Base-by-base conservation (phyloP, 2,888 invertebrate genomes). In the Andrena bicolor region DNA sequence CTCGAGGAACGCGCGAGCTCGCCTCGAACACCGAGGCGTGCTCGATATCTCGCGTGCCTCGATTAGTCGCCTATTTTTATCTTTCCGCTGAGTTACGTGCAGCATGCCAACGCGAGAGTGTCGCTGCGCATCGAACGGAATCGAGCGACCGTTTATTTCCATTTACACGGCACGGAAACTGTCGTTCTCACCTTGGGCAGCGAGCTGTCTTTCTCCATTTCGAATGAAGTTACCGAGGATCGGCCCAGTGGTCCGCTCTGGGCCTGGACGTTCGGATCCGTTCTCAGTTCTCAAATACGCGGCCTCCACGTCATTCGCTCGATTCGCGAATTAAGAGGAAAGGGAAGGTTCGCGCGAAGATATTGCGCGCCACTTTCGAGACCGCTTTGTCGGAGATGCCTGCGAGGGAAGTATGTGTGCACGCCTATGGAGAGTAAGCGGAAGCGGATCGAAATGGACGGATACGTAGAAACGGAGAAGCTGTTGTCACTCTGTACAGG, bases 401-500 rank as follows among this genome's bases (percentile, higher is more conserved):
- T 51, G 65, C 58, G 35, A 7, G 1, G 13, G 28, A 32, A 71
- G 41, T 13, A 58, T n/a, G 41, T 41, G 35, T 13, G 16, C 41
- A 41, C 41, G 41, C 41, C 16, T 16, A 5, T 41, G 16, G 61
- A 56, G 53, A 60, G 58, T 69, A 75, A 64, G 70, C 72, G 60
- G 48, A 63, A 71, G 71, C 65, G 58, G 78, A 75, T 82, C 80
- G 82, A 76, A 81, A 76, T 80, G 82, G 66, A 76, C 82, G 77
- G 80, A 16, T 28, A 56, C 56, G 23, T 26, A 60, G 64, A 71
- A 76, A 83, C 58, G 41, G 77, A 85, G 71, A 89, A 89, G 83
- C 88, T 89, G 88, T 90, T 87, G 85, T 90, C 86, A 85, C 75
- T 88, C 89, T 87, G 82, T 86, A 83, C 80, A 82, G 76, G 86